phyloP scores from a whole-genome alignment of 2,113 vertebrate species.

The Cinclus mexicanus region DNA sequence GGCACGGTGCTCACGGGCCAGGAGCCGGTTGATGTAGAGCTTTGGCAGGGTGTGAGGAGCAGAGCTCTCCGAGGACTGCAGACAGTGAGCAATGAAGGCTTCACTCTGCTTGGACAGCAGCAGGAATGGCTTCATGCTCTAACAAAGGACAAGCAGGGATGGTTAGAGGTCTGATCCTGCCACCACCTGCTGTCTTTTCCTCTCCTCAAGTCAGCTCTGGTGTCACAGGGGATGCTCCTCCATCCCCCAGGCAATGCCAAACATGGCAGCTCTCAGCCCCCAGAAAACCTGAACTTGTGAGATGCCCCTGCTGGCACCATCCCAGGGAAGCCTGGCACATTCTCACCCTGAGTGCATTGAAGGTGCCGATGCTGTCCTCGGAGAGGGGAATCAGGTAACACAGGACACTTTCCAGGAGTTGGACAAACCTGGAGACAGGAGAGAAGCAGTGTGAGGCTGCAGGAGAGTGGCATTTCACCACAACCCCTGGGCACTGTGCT shows the following conservation, averaged over 20 bases:
- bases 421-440: conserved; percentile 82
- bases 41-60: conserved; percentile 84
- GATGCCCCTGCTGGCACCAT: not conserved
- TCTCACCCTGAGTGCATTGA: conserved; percentile 90
- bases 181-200: accelerated
- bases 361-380: conserved; percentile 88
- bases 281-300: accelerated
- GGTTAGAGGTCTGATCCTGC: not conserved
- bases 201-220: not conserved
- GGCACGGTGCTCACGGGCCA: conserved; percentile 91
- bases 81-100: conserved; percentile 86
- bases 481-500: not conserved
- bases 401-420: conserved; percentile 87
- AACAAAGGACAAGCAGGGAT: not conserved
- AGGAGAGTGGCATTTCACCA: accelerated
- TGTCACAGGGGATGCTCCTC: not conserved
- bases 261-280: not conserved
- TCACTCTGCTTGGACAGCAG: conserved; percentile 87
- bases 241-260: not conserved
- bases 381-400: conserved; percentile 87
- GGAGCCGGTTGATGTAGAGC: conserved; percentile 90
- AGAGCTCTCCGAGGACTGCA: conserved; percentile 89
- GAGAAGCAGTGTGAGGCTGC: not conserved
- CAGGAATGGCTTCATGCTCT: conserved; percentile 93
- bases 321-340: not conserved